A percentile compares a stretch with the other conserved stretches of the same genome.
phyloP scores from a whole-genome alignment of 1,140 invertebrate genomes.

The Paraescarpia echinospica region DNA sequence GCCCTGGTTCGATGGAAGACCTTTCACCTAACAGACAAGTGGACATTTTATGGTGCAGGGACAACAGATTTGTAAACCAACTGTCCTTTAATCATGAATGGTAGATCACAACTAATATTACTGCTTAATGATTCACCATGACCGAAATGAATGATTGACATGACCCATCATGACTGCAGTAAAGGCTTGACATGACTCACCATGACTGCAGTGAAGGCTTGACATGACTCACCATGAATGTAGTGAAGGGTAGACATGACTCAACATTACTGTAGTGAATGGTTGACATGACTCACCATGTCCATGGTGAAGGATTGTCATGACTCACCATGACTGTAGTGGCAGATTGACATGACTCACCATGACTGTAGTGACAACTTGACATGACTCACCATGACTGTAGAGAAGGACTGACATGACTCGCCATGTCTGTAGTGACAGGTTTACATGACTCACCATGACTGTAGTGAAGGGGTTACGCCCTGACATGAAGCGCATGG shows the following conservation, averaged over 20 bases:
- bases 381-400: conserved; percentile 64
- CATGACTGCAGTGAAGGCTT: not conserved
- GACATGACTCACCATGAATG: not conserved
- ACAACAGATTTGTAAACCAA: not conserved
- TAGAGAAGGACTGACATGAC: conserved; percentile 71
- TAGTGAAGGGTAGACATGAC: not conserved
- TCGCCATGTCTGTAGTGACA: conserved; percentile 71
- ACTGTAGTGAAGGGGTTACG: conserved; percentile 77
- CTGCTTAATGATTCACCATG: not conserved
- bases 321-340: not conserved
- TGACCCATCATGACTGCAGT: not conserved
- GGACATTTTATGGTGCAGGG: not conserved
- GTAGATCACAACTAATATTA: too few species aligned
- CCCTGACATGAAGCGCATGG: conserved; percentile 68
- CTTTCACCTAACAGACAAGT: conserved; percentile 49
- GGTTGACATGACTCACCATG: not conserved
- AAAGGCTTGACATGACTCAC: not conserved
- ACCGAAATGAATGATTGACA: not conserved
- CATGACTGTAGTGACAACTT: not conserved
- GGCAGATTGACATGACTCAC: not conserved
- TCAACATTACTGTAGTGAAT: not conserved
- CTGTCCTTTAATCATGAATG: too few species aligned
- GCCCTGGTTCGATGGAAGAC: conserved; percentile 71
- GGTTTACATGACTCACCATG: conserved; percentile 73
- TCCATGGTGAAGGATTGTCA: not conserved